Evolutionary conservation across 2,888 invertebrate genomes (phyloP).

Genomic region (Xylocampa areola): DNA sequence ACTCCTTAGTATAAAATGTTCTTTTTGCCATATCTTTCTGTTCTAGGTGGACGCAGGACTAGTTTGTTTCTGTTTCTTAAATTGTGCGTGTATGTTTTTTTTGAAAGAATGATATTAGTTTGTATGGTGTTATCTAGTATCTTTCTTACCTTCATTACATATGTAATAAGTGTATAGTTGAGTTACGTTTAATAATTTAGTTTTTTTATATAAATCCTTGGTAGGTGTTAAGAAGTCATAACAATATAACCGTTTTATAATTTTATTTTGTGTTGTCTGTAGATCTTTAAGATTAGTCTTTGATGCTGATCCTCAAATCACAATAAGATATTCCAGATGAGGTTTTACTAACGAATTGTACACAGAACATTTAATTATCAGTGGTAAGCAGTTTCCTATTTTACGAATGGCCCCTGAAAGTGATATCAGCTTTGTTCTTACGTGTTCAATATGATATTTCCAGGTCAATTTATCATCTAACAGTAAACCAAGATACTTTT

Average conservation of each 20-base stretch:
- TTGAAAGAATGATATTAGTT: neutral
- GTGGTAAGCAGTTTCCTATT: neutral
- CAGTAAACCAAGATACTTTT: neutral
- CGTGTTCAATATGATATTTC: no score
- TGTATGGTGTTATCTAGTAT: neutral
- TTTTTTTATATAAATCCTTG: neutral
- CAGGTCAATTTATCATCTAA: neutral
- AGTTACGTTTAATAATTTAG: neutral
- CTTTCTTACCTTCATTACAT: neutral
- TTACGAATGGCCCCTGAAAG: neutral
- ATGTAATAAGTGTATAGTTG: neutral
- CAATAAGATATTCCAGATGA: neutral
- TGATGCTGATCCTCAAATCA: neutral
- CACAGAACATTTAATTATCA: neutral
- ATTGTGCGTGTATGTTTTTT: slow-evolving; percentile 1
- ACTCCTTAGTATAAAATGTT: slow-evolving; percentile 2
- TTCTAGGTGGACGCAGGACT: neutral
- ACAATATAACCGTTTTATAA: neutral
- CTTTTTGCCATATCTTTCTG: slow-evolving; percentile 2
- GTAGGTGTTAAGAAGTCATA: neutral
- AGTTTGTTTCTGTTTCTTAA: no score
- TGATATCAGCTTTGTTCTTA: neutral
- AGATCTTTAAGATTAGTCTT: neutral
- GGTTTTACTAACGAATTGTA: neutral
- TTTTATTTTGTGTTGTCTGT: neutral